Base-by-base conservation (phyloP, 2,888 invertebrate species). In the Glomeris marginata region DNA sequence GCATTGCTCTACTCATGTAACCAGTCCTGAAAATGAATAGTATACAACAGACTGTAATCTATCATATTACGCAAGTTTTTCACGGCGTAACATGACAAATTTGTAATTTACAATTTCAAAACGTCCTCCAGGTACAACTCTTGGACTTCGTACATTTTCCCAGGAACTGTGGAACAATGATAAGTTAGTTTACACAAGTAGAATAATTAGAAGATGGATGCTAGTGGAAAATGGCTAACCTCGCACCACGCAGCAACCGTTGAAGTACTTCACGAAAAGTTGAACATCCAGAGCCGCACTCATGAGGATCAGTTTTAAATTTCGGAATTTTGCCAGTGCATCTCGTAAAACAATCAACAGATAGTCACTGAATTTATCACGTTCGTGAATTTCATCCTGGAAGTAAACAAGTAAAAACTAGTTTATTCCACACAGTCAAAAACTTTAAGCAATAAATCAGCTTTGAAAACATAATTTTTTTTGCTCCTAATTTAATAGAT, bases 291-390 rank as follows among this genome's bases (percentile, higher is more conserved):
- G 77, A 0, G 92, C 87, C 11, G 95, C 95, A 2, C 94, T 94
- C 94, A 97, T 95, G 41, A 97, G 75, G 43, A 97, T 74, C 0
- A 95, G 67, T 61, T 81, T 81, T 18, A 94, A 71, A 52, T 83
- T 75, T 55, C 78, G 77, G 63, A 77, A 78, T 44, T 76, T 72
- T 1, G 74, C 70, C 40, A 91, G 65, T 11, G 80, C 76, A 62
- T 88, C 84, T 38, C 82, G 76, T 47, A 95, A 69, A 3, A 84
- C 82, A 52, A 91, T 84, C 52, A 97, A 70, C 41, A 95, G 73
- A 67, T 95, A 94, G 69, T 97, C 97, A 45, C 86, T 84, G 64
- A 87, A 81, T 62, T 85, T 78, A 67, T 94, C 92, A 0, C 95
- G 75, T 66, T 95, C 95, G 67, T 97, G 97, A 28, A 95, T 81